Base-by-base conservation (phyloP, 2,113 vertebrate species). In the Acanthochromis polyacanthus region DNA sequence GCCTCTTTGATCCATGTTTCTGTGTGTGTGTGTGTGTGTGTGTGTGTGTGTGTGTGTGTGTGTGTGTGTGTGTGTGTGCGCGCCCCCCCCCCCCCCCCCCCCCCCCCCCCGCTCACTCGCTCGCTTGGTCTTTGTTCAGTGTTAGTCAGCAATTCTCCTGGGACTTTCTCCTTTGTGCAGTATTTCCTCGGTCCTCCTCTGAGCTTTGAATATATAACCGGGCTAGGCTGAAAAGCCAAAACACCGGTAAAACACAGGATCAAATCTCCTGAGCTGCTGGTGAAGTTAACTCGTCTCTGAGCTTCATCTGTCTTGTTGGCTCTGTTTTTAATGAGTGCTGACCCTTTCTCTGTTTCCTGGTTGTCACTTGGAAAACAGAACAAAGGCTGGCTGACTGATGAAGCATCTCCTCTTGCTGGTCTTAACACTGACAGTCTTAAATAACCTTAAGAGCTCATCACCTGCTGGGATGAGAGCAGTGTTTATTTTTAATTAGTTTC, bases 131-230 rank as follows among this genome's bases (percentile, higher is more conserved):
- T 88, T 93, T 94, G 84, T 93, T 91, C 88, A 71, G 32, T 46
- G 59, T 89, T 85, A 77, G 69, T 89, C 88, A 90, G 86, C 76
- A 65, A 48, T 72, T 86, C 91, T 82, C 89, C 58, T 48, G 86
- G 82, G 92, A 90, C 67, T 84, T 80, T 88, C 84, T 87, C 83
- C 81, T 92, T 93, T 90, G 91, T 87, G 74, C 83, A 72, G 84
- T 80, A 30, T 90, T 91, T 91, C 84, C 88, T 68, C 62, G 59
- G 25, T 84, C 78, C 75, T 91, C 83, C 82, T 71, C 61, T 67
- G 71, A 74, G 81, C 83, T 78, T 85, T 86, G 75, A 84, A 84
- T 78, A 57, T 73, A 80, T 73, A 81, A 87, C 71, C 68, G 45
- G 76, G 87, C 32, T 57, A 74, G 45, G n/a, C 83, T 56, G 23